phyloP scores from a whole-genome alignment of 2,113 vertebrate species.

The Psephotus haematonotus region DNA sequence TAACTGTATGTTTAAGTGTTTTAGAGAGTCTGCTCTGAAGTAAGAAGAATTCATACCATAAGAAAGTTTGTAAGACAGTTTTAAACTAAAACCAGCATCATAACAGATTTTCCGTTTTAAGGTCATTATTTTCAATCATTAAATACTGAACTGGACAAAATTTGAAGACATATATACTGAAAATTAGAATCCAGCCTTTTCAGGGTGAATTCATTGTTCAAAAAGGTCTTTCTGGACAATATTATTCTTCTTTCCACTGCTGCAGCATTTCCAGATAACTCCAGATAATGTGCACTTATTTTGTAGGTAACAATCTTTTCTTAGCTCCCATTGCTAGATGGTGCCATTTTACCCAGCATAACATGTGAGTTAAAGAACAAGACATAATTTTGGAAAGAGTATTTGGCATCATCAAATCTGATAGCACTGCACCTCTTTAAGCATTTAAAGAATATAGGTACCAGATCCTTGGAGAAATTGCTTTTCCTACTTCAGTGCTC shows the following conservation, averaged over 20 bases:
- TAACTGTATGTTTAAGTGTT: not conserved
- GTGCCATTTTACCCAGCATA: not conserved
- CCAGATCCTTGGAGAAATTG: not conserved
- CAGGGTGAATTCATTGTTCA: fast-evolving
- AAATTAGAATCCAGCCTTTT: not conserved
- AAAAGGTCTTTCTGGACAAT: not conserved
- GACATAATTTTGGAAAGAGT: conserved; percentile 35
- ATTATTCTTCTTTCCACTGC: not conserved
- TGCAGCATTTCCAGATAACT: not conserved
- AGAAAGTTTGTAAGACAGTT: not conserved
- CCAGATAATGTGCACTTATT: not conserved
- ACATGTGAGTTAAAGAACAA: conserved; percentile 43
- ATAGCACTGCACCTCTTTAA: not conserved
- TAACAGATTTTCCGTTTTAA: not conserved
- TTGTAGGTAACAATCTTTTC: conserved; percentile 13
- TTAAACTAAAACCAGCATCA: not conserved
- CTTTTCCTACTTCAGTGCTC: not conserved
- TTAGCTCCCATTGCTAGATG: conserved; percentile 27
- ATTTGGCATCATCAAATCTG: not conserved
- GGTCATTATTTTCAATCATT: not conserved
- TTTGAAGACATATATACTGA: fast-evolving
- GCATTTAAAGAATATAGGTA: not conserved
- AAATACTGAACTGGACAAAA: not conserved
- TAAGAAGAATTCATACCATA: not conserved
- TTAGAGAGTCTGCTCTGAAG: not conserved